A percentile compares a stretch with the other conserved stretches of the same genome.
These are phyloP conservation scores for Athrips mouffetella DNA, from an alignment of 2,888 invertebrate species.

Conservation along the genomic window DNA sequence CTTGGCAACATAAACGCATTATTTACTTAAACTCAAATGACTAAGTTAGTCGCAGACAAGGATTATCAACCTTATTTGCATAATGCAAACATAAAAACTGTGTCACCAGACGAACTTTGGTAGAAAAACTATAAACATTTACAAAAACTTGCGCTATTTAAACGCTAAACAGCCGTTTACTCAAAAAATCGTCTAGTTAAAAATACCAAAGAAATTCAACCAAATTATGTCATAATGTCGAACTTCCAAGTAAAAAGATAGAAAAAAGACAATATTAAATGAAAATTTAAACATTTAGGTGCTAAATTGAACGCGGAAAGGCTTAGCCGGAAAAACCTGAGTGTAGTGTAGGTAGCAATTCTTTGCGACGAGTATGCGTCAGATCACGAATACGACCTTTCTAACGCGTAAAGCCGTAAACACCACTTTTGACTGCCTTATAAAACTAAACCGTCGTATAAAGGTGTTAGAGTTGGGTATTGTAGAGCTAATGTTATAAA, in stretches of 20 bases:
- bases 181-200: slow-evolving; percentile 19
- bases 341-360: slow-evolving; percentile 54
- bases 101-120: background rate
- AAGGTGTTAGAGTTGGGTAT: slow-evolving; percentile 21
- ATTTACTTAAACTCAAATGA: too few species aligned
- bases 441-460: slow-evolving; percentile 24
- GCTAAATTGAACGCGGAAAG: slow-evolving; percentile 60
- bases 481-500: slow-evolving; percentile 27
- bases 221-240: background rate
- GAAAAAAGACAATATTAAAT: background rate
- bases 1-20: too few species aligned
- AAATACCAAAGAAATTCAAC: background rate
- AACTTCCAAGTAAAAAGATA: background rate
- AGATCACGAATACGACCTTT: slow-evolving; percentile 29
- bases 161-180: slow-evolving; percentile 8
- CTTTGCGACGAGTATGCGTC: slow-evolving; percentile 49
- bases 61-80: background rate
- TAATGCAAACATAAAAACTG: slow-evolving; percentile 5
- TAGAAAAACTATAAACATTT: slow-evolving; percentile 5
- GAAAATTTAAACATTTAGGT: slow-evolving; percentile 19
- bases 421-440: background rate
- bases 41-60: background rate
- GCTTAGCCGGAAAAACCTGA: slow-evolving; percentile 68
- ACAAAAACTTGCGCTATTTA: slow-evolving; percentile 8
- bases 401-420: slow-evolving; percentile 31